Percentiles rank a stretch among this genome's conserved stretches.
Conservation (phyloP, 2,113 vertebrate species). For the Hydropotes inermis region DNA sequence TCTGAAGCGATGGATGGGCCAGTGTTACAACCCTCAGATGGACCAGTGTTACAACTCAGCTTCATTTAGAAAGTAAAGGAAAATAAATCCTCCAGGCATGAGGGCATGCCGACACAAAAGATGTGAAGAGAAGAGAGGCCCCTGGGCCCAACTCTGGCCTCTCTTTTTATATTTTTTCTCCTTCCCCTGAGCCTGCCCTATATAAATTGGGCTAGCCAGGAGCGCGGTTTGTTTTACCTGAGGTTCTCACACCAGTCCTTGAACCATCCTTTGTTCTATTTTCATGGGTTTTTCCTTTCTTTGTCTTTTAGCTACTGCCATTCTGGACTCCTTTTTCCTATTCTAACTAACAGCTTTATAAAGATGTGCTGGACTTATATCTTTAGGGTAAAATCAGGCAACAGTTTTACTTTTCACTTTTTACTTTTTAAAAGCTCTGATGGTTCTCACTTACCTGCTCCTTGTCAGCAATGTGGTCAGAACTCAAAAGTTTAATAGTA, state of each 20-base stretch:
- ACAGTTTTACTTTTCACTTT: not conserved
- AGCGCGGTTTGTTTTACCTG: not conserved
- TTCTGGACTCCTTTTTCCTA: not conserved
- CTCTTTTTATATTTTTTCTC: not conserved
- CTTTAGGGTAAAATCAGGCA: not conserved
- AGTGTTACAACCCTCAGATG: not conserved
- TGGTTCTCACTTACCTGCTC: not conserved
- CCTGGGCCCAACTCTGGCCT: not conserved
- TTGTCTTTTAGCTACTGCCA: not conserved
- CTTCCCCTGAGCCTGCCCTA: not conserved
- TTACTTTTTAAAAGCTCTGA: not conserved
- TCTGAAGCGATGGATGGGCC: fast-evolving
- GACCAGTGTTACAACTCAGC: not conserved
- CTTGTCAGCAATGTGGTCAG: not conserved
- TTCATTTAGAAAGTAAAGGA: not conserved
- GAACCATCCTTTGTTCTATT: not conserved
- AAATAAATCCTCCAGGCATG: not conserved
- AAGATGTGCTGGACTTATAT: not conserved
- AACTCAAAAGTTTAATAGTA: not conserved
- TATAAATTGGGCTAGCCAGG: not conserved
- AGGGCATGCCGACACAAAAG: not conserved
- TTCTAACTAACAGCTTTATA: not conserved
- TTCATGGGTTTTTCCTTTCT: not conserved
- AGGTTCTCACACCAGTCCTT: not conserved
- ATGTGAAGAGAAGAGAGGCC: not conserved